Percentiles rank a stretch among this genome's conserved stretches.
Conservation (phyloP, 2,797 vertebrate species). For the Cephalopachus bancanus region DNA sequence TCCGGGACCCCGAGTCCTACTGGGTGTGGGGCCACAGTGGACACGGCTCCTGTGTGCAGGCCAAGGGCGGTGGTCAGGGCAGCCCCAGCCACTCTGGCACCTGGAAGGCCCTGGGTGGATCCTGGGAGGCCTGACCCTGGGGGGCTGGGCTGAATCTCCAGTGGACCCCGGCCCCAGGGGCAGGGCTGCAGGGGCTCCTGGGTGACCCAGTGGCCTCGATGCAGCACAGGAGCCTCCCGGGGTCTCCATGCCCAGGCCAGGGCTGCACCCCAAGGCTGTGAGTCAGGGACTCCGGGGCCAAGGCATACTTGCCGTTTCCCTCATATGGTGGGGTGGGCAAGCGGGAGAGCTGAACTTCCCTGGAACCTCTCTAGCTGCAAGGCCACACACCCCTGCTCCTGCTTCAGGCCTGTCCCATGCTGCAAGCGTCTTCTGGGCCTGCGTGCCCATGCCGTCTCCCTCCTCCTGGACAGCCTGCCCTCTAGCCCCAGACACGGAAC, state of each 20-base stretch:
- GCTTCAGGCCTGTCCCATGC: conserved; percentile 27
- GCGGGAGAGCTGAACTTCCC: no score
- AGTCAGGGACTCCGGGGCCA: no score
- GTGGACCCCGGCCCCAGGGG: not conserved
- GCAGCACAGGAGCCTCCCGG: not conserved
- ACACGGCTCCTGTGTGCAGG: no score
- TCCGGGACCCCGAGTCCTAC: not conserved
- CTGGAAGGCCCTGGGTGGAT: no score
- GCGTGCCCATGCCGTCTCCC: not conserved
- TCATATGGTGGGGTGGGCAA: no score
- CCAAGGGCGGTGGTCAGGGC: no score
- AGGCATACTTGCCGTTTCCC: no score
- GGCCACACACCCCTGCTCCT: no score
- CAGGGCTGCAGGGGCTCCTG: not conserved
- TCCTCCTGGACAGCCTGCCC: not conserved
- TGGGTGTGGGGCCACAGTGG: no score
- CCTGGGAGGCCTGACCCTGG: not conserved
- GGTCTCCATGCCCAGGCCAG: not conserved
- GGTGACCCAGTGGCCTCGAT: not conserved
- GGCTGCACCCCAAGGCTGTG: not conserved
- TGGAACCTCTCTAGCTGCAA: no score
- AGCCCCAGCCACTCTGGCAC: no score
- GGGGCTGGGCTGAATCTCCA: not conserved
- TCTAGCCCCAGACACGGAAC: not conserved
- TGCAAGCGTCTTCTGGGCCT: no score